A percentile compares a stretch with the other conserved stretches of the same genome.
These are phyloP conservation scores for Stegodyphus mimosarum DNA, from an alignment of 1,140 invertebrate genomes.

Conservation along the genomic window DNA sequence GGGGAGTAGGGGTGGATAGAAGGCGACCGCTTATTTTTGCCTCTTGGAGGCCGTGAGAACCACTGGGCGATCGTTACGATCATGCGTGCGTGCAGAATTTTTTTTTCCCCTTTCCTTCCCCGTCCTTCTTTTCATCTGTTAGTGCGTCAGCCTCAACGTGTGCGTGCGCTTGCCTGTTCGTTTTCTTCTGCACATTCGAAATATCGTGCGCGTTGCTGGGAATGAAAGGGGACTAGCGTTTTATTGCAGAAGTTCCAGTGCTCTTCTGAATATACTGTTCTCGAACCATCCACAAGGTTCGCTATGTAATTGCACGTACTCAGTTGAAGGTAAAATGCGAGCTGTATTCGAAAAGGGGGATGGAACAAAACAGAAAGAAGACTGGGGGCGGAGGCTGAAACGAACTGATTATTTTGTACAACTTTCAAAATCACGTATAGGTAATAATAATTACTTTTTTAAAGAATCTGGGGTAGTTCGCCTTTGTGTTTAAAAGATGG, in stretches of 20 bases:
- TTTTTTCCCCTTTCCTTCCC: slow-evolving; percentile 2
- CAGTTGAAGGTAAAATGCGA: neutral
- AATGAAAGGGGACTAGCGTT: neutral
- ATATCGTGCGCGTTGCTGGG: slow-evolving; percentile 1
- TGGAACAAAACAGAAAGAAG: neutral
- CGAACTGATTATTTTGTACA: no score
- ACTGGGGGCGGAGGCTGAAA: neutral
- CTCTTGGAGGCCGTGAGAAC: slow-evolving; percentile 35
- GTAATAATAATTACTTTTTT: no score
- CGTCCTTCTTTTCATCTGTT: slow-evolving; percentile 11
- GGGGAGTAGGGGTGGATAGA: neutral
- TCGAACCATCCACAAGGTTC: neutral
- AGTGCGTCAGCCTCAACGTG: slow-evolving; percentile 20
- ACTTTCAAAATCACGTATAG: no score
- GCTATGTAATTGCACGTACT: neutral
- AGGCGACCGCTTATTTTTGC: slow-evolving; percentile 7
- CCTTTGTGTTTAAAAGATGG: no score
- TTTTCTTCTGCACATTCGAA: slow-evolving; percentile 10
- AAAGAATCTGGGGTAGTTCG: no score
- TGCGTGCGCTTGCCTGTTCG: slow-evolving; percentile 15
- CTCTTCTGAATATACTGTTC: neutral
- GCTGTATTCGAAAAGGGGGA: neutral
- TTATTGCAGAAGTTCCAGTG: neutral
- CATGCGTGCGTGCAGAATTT: slow-evolving; percentile 39
- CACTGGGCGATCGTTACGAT: slow-evolving; percentile 25